phyloP scores from a whole-genome alignment of 2,797 vertebrate species.

The Oreochromis grahami region DNA sequence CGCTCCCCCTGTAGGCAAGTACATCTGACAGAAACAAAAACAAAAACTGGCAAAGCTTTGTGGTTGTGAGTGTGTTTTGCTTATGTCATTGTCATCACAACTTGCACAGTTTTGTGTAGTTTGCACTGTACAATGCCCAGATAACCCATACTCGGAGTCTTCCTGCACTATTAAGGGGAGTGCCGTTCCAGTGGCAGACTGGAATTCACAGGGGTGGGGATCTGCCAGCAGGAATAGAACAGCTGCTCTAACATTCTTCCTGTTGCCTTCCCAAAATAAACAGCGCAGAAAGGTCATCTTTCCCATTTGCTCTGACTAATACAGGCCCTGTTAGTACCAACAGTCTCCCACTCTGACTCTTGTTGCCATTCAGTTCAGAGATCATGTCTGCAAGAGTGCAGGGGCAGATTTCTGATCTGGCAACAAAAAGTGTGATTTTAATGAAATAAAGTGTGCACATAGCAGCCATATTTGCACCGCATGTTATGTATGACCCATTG shows the following conservation, averaged over 20 bases:
- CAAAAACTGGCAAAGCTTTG: neutral
- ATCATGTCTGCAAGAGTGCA: neutral
- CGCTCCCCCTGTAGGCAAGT: neutral
- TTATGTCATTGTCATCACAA: slow-evolving; percentile 32
- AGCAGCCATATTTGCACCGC: neutral
- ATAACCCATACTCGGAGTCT: slow-evolving; percentile 17
- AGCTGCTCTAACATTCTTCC: slow-evolving; percentile 76
- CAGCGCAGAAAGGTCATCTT: slow-evolving; percentile 75
- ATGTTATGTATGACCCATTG: neutral
- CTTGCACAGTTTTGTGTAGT: slow-evolving; percentile 31
- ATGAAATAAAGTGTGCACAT: neutral
- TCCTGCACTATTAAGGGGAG: slow-evolving; percentile 50
- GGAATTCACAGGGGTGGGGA: slow-evolving; percentile 70
- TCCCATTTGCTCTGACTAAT: slow-evolving; percentile 61
- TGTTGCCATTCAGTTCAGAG: neutral
- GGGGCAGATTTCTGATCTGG: neutral
- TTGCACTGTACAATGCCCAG: slow-evolving; percentile 38
- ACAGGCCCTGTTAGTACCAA: slow-evolving; percentile 38
- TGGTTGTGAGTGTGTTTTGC: neutral
- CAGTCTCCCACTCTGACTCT: slow-evolving; percentile 9
- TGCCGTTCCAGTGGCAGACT: slow-evolving; percentile 53
- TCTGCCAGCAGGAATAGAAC: slow-evolving; percentile 75
- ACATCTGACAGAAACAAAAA: neutral
- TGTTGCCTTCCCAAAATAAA: slow-evolving; percentile 80
- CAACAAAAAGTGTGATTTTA: neutral